These are phyloP conservation scores for Octopus sinensis DNA, from an alignment of 1,140 invertebrate genomes.

Conservation along the genomic window DNA sequence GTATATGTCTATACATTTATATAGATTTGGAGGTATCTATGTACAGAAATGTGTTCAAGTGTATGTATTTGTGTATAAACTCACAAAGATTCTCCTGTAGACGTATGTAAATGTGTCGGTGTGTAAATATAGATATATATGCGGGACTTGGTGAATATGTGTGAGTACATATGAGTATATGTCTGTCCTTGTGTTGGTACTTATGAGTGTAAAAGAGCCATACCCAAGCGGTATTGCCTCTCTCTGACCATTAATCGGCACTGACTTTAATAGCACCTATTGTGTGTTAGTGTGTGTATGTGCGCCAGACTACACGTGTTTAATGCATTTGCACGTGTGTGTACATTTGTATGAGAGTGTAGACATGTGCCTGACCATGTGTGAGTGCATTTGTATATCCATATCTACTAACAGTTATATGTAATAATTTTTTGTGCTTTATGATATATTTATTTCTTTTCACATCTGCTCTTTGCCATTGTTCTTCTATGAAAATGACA, in stretches of 20 bases:
- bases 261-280: no score
- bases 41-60: neutral
- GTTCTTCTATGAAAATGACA: no score
- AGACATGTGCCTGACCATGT: neutral
- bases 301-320: neutral
- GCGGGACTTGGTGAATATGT: neutral
- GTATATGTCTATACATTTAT: neutral
- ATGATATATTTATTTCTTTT: no score
- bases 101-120: neutral
- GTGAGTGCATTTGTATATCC: neutral
- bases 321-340: neutral
- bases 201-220: neutral
- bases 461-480: no score
- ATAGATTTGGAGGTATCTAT: neutral
- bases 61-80: neutral
- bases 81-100: neutral
- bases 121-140: neutral
- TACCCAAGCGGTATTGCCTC: no score
- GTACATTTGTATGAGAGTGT: neutral
- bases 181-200: neutral
- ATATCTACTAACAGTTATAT: neutral
- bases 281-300: no score
- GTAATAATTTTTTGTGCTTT: neutral
- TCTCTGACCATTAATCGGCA: no score
- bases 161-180: neutral